These are phyloP conservation scores for Phytoseiulus persimilis DNA, from an alignment of 2,888 invertebrate genomes.

Conservation along the genomic window DNA sequence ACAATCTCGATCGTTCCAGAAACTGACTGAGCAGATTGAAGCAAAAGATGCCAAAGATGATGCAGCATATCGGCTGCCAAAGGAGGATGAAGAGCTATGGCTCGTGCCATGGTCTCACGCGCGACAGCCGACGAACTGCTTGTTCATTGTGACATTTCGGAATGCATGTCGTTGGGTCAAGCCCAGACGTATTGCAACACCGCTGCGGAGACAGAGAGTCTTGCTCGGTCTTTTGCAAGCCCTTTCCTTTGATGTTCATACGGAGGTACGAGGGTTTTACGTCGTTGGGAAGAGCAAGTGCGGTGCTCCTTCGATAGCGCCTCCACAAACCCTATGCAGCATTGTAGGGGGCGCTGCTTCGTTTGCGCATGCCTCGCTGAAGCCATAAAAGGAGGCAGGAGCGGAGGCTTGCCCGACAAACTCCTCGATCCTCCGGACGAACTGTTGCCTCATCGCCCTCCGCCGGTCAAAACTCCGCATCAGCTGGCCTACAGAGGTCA, in stretches of 20 bases:
- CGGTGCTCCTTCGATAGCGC: slow-evolving; percentile 12
- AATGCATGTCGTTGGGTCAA: background rate
- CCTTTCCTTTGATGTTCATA: background rate
- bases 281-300: background rate
- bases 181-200: background rate
- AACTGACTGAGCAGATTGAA: too few species aligned
- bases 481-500: background rate
- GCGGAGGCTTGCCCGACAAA: slow-evolving; percentile 24
- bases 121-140: background rate
- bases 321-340: slow-evolving; percentile 25
- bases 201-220: background rate
- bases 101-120: background rate
- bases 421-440: background rate
- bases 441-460: background rate
- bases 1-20: too few species aligned
- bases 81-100: background rate
- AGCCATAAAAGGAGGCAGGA: background rate
- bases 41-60: too few species aligned
- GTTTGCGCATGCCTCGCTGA: slow-evolving; percentile 30
- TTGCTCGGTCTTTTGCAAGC: background rate
- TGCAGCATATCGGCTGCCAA: background rate
- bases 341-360: slow-evolving; percentile 38
- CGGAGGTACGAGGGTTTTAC: background rate
- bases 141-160: background rate
- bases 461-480: background rate